These are phyloP conservation scores for Eurytoma californica DNA, from an alignment of 2,888 invertebrate genomes.

Conservation along the genomic window DNA sequence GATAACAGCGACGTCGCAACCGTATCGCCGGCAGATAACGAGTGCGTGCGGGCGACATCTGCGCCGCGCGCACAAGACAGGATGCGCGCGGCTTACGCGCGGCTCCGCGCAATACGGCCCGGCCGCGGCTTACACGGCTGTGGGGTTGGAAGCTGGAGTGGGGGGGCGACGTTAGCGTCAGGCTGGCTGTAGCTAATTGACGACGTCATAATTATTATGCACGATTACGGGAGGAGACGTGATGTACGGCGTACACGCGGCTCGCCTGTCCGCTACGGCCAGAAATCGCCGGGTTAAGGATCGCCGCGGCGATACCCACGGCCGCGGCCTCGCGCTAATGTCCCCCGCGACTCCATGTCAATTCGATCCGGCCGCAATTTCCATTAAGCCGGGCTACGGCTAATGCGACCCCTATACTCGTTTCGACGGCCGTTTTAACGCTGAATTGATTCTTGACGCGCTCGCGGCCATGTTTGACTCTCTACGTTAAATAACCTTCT, in stretches of 20 bases:
- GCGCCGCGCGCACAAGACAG: neutral
- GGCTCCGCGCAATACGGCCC: neutral
- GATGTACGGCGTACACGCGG: neutral
- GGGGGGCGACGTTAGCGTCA: slow-evolving; percentile 67
- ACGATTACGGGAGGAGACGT: slow-evolving; percentile 64
- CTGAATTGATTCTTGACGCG: too few relatives aligned
- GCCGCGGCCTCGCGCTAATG: too few relatives aligned
- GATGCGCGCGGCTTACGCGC: neutral
- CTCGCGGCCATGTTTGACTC: too few relatives aligned
- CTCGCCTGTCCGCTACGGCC: neutral
- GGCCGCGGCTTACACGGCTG: neutral
- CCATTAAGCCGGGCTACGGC: neutral
- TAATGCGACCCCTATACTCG: slow-evolving; percentile 10
- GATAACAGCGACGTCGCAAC: neutral
- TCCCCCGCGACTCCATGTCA: neutral
- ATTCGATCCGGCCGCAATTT: slow-evolving; percentile 23
- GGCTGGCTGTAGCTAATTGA: slow-evolving; percentile 67
- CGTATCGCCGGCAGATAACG: neutral
- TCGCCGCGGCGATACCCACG: neutral
- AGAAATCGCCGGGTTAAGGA: slow-evolving; percentile 35
- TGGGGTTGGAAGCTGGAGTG: too few relatives aligned
- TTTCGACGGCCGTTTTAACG: too few relatives aligned
- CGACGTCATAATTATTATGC: slow-evolving; percentile 73
- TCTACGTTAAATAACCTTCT: too few relatives aligned
- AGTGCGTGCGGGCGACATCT: slow-evolving; percentile 16